phyloP scores from a whole-genome alignment of 2,113 vertebrate species.

The Alosa alosa region DNA sequence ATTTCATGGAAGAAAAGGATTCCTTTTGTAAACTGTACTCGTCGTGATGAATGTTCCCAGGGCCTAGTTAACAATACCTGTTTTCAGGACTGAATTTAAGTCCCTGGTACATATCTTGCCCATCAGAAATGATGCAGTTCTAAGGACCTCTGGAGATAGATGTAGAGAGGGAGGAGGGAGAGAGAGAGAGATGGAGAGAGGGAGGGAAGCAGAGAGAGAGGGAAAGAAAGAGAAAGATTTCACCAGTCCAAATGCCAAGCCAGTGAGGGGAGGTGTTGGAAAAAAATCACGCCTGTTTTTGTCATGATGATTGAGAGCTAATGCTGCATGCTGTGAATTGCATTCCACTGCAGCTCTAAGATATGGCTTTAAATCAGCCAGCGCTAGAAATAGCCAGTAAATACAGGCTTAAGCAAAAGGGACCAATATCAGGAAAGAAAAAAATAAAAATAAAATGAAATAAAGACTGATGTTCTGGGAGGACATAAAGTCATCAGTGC shows the following conservation, averaged over 20 bases:
- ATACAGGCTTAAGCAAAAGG: not conserved
- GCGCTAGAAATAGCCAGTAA: not conserved
- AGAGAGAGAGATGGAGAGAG: not conserved
- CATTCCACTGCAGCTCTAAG: not conserved
- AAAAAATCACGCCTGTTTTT: not conserved
- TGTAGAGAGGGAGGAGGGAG: not conserved
- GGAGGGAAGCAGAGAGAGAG: conserved; percentile 12
- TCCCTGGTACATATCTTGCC: not conserved
- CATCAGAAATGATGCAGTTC: not conserved
- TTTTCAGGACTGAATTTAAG: not conserved
- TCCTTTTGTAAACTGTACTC: conserved; percentile 23
- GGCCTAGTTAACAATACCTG: conserved; percentile 13
- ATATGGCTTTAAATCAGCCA: not conserved
- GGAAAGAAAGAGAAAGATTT: not conserved
- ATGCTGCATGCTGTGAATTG: not conserved
- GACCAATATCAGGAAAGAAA: not conserved
- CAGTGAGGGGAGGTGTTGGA: not conserved
- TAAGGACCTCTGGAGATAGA: not conserved
- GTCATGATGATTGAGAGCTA: not conserved
- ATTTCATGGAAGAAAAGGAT: conserved; percentile 21
- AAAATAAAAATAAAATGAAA: not conserved
- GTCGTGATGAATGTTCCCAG: conserved; percentile 8
- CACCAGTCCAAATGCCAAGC: not conserved
- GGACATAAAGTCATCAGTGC: not conserved
- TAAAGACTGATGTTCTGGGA: not conserved